Conservation (phyloP, 2,113 vertebrate genomes). For the Odobenus rosmarus region DNA sequence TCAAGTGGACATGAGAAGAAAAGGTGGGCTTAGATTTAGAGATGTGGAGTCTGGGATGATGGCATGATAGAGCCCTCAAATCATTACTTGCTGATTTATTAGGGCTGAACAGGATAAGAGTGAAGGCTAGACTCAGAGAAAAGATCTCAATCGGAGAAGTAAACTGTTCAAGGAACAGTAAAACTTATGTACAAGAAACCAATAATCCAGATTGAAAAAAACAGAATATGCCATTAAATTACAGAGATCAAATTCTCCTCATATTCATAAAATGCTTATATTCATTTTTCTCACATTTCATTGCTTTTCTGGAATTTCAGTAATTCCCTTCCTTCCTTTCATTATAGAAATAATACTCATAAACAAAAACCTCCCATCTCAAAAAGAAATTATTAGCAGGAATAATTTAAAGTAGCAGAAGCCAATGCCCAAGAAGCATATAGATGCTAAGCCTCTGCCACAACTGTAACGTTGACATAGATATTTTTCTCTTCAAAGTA, state of each 20-base stretch:
- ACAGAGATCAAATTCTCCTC: not conserved
- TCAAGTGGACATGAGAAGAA: not conserved
- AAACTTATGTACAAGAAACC: not conserved
- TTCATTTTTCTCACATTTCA: not conserved
- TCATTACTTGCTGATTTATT: not conserved
- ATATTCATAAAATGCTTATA: not conserved
- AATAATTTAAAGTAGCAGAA: not conserved
- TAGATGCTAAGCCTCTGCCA: not conserved
- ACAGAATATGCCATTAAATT: not conserved
- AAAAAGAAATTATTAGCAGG: not conserved
- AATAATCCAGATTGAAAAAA: not conserved
- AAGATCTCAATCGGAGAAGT: not conserved
- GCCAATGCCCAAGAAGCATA: not conserved
- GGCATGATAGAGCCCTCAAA: not conserved
- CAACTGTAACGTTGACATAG: too few species aligned
- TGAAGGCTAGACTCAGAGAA: not conserved
- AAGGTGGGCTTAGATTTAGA: not conserved
- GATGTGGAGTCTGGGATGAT: not conserved
- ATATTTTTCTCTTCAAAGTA: not conserved
- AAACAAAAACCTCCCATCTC: not conserved
- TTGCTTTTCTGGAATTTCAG: not conserved
- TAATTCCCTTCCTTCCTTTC: not conserved
- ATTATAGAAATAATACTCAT: not conserved
- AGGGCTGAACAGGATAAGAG: not conserved
- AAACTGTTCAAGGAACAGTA: not conserved